Base-by-base conservation (phyloP, 37 sponge, comb jelly and placozoan species). In the Beroe ovata region DNA sequence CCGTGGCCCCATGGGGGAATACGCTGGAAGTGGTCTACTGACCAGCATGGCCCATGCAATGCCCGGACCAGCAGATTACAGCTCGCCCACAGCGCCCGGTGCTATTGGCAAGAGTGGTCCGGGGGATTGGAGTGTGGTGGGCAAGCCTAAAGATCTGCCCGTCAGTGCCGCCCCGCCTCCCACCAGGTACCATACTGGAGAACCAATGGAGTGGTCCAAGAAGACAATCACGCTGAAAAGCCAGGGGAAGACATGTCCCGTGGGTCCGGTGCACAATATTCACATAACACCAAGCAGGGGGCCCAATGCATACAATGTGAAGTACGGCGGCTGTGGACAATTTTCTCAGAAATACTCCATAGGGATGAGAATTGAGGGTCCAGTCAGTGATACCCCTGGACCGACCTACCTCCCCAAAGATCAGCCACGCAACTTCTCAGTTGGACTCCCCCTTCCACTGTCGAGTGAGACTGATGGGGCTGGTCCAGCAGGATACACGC, bases 11-110 rank as follows among this genome's bases (percentile, higher is more conserved):
- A 77, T 77, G 84, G 84, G 84, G 0, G 84, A 77, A 29, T 77
- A 36, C 38, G 54, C 54, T 8, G 28, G 36, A 2, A 54, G 41
- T 8, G 84, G 41, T 4, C 41, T 77, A 42, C 84, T 77, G 26
- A 77, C 84, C 14, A 36, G 23, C 42, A 21, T 42, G n/a, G 84
- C 84, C 11, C 41, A 54, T n/a, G 29, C 84, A 1, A 77, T 77
- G 84, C 84, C 84, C 22, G 84, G 84, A n/a, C 84, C 84, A 42
- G 39, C 84, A 42, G 38, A 77, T 54, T 77, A 77, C 84, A 8
- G 4, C 21, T 4, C 21, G 19, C n/a, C 54, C 14, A 2, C 3
- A 0, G 41, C 38, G 41, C 4, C 47, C 11, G n/a, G n/a, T n/a
- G n/a, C n/a, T n/a, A n/a, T n/a, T n/a, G n/a, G n/a, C n/a, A 77